These are phyloP conservation scores for Columbina picui DNA, from an alignment of 2,113 vertebrate species.

Conservation along the genomic window DNA sequence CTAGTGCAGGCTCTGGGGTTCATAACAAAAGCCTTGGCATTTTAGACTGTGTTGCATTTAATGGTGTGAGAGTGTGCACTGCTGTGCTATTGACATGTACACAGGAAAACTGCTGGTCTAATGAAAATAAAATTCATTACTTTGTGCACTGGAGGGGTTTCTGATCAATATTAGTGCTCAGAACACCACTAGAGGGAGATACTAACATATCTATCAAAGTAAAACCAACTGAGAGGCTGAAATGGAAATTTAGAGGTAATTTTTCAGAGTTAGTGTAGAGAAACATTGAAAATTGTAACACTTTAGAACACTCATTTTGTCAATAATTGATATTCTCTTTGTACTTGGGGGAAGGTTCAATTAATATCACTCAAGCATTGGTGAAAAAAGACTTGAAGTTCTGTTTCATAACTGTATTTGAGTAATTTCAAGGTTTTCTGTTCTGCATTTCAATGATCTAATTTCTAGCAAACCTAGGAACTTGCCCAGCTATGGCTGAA, in stretches of 20 bases:
- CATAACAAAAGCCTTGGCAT: rapidly evolving
- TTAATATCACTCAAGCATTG: neutral
- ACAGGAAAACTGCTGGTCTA: neutral
- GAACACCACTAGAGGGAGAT: constrained; percentile 75
- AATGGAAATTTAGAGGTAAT: neutral
- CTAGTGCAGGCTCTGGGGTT: neutral
- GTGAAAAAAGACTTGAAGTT: neutral
- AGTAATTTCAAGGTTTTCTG: neutral
- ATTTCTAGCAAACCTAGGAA: neutral
- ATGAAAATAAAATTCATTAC: neutral
- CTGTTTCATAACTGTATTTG: neutral
- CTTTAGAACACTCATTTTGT: neutral
- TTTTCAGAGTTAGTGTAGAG: neutral
- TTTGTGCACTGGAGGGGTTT: neutral
- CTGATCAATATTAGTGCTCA: neutral
- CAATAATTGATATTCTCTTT: neutral
- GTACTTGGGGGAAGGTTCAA: neutral
- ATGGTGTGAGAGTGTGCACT: neutral
- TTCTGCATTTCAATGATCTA: neutral
- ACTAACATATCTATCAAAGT: constrained; percentile 19
- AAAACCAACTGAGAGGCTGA: neutral
- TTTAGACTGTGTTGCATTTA: neutral
- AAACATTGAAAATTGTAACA: neutral
- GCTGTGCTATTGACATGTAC: neutral
- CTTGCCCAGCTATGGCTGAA: neutral